Evolutionary conservation across 2,797 vertebrate species (phyloP).

Genomic region (Acanthurus leucopareius): DNA sequence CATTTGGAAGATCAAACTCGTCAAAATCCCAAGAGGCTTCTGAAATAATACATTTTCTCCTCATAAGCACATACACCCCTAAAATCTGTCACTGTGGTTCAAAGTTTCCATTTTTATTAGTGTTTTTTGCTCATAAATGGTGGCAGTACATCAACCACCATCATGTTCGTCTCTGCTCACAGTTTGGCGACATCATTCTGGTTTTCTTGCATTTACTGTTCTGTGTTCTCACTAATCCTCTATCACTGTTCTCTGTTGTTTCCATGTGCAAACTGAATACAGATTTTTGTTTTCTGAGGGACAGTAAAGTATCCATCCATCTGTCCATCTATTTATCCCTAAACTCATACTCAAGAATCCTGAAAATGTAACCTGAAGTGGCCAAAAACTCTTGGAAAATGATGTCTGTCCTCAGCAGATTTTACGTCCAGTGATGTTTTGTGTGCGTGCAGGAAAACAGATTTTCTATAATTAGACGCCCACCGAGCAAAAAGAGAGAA

Average conservation of each 20-base stretch:
- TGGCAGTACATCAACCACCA: too few species aligned
- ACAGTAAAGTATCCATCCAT: slow-evolving; percentile 46
- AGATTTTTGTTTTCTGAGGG: slow-evolving; percentile 29
- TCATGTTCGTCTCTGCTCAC: not conserved
- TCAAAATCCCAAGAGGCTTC: not conserved
- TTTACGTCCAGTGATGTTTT: not conserved
- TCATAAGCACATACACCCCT: not conserved
- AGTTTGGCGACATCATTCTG: not conserved
- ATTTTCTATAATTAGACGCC: not conserved
- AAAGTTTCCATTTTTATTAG: not conserved
- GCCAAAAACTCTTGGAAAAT: not conserved
- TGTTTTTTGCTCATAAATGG: not conserved
- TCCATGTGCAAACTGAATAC: slow-evolving; percentile 10
- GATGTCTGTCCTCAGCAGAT: not conserved
- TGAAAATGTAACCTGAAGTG: not conserved
- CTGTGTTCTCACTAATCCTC: slow-evolving; percentile 51
- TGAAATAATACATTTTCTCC: not conserved
- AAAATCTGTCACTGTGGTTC: not conserved
- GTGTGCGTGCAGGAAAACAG: not conserved
- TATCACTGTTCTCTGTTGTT: slow-evolving; percentile 39
- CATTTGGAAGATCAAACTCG: not conserved
- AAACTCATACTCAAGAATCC: not conserved
- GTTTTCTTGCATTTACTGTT: slow-evolving; percentile 43
- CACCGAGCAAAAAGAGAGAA: not conserved
- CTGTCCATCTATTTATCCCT: slow-evolving; percentile 13